Percentiles rank a stretch among this genome's conserved stretches.
Conservation (phyloP, 2,797 vertebrate genomes). For the Gymnothorax reevesii region DNA sequence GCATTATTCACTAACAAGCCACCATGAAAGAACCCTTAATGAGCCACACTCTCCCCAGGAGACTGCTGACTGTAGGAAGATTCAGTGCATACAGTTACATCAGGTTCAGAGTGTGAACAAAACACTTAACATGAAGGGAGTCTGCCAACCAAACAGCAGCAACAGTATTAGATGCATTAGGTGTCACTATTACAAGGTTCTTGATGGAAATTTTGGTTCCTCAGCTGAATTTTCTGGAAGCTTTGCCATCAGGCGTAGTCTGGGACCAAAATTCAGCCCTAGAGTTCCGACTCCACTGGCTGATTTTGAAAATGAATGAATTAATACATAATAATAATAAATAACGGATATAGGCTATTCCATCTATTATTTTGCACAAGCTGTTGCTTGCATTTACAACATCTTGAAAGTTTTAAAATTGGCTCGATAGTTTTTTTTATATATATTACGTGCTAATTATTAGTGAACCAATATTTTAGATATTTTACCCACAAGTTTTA, state of each 20-base stretch:
- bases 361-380: too few species aligned
- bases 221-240: conserved; percentile 16
- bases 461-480: too few species aligned
- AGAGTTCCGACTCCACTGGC: too few species aligned
- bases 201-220: conserved; percentile 15
- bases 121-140: conserved; percentile 33
- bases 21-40: conserved; percentile 18
- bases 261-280: background rate
- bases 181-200: conserved; percentile 23
- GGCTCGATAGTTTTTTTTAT: too few species aligned
- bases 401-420: too few species aligned
- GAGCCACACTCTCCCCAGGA: conserved; percentile 20
- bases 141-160: conserved; percentile 10
- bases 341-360: too few species aligned
- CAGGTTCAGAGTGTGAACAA: conserved; percentile 31
- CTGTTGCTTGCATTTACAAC: too few species aligned
- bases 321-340: too few species aligned
- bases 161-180: conserved; percentile 30
- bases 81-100: conserved; percentile 32
- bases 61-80: conserved; percentile 1
- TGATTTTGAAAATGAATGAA: too few species aligned
- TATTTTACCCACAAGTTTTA: too few species aligned
- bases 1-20: background rate
- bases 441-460: too few species aligned
- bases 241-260: conserved; percentile 20